phyloP scores from a whole-genome alignment of 2,113 vertebrate genomes.

The Tetrax tetrax region DNA sequence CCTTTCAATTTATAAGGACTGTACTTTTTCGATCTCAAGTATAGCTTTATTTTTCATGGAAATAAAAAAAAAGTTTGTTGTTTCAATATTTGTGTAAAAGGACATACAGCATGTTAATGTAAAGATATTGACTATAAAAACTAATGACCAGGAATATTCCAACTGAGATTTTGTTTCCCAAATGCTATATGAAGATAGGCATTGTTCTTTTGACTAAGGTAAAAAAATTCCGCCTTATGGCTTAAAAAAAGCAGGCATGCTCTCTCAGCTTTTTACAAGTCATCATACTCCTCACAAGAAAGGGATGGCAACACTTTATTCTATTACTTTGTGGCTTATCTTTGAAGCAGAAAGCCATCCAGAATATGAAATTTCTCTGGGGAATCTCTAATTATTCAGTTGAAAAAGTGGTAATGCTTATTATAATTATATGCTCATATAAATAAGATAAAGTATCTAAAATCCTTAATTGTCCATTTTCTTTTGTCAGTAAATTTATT shows the following conservation, averaged over 20 bases:
- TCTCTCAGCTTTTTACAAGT: background rate
- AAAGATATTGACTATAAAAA: background rate
- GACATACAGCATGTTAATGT: background rate
- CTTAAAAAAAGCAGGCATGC: background rate
- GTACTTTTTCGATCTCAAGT: background rate
- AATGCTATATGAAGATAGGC: background rate
- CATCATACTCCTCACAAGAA: background rate
- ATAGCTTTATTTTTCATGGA: background rate
- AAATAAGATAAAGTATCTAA: background rate
- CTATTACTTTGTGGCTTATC: background rate
- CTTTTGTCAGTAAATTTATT: background rate
- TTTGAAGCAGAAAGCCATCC: background rate
- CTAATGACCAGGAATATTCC: background rate
- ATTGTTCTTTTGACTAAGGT: background rate
- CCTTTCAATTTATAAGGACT: background rate
- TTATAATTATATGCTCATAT: background rate
- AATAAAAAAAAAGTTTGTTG: background rate
- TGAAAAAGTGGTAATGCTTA: background rate
- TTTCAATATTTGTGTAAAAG: background rate
- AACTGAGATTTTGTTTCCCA: background rate
- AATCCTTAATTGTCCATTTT: background rate
- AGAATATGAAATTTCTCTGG: background rate
- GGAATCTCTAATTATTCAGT: background rate
- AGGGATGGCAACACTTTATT: background rate
- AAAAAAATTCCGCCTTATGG: background rate